Evolutionary conservation across 2,113 vertebrate genomes (phyloP), one percentile per base, ranked within the genome.

Genomic region (Cichladusa arquata): DNA sequence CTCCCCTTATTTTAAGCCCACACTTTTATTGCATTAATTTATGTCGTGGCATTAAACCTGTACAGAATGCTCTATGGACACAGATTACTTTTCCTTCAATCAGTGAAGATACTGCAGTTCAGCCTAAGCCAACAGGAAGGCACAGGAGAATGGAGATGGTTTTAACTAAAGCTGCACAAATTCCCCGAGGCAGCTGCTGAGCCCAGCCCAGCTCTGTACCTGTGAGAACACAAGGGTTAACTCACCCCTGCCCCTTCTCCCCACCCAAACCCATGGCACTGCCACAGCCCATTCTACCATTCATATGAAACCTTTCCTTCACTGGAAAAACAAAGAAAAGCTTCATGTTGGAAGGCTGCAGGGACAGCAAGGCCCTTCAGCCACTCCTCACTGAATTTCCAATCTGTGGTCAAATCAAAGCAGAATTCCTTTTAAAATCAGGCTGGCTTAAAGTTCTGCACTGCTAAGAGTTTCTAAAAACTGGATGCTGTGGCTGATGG

Each of bases 181-280:
- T 40, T 4, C 1, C 14, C 40, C 7, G 8, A 25, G 29, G 40
- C 42, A 56, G 31, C 50, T 5, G 74, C 72, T 11, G 25, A 8
- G 84, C 51, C 50, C 0, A 2, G 40, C 64, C 40, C 36, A 5
- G 4, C 1, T 14, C 51, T 23, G 38, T 2, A 31, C 53, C 42
- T 5, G 24, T 1, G 5, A 69, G n/a, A 44, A 81, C 38, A 42
- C 18, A 36, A 54, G 12, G 1, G 0, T n/a, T 12, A 23, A 48
- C 8, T 33, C 45, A 61, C 20, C 3, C 19, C 62, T 34, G 26
- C 74, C 26, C 20, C 66, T 44, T 15, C 19, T 38, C 57, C 26
- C 88, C 44, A 22, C 4, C 54, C 62, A 17, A 23, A 76, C 40
- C 67, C 34, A 25, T 0, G 20, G 13, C 17, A 42, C 53, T 19